These are phyloP conservation scores for Pitta sordida DNA, from an alignment of 2,113 vertebrate genomes.

Conservation along the genomic window DNA sequence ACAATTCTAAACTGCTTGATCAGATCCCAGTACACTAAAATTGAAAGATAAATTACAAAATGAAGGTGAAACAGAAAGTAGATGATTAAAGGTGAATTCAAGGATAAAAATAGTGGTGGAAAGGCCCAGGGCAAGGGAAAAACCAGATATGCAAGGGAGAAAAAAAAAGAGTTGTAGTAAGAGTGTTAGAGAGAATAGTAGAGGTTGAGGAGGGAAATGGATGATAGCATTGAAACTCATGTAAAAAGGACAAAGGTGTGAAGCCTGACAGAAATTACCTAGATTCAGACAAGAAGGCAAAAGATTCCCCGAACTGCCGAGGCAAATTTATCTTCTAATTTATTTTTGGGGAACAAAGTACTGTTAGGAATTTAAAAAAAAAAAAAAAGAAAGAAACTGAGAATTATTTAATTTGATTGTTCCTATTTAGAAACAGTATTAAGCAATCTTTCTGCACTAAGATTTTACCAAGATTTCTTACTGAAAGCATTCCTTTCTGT, in stretches of 20 bases:
- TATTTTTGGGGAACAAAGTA: neutral
- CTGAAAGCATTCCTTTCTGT: neutral
- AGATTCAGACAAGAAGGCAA: neutral
- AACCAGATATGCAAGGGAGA: neutral
- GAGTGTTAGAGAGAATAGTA: neutral
- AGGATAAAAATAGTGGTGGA: neutral
- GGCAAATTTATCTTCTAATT: neutral
- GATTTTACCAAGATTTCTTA: neutral
- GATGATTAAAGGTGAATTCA: neutral
- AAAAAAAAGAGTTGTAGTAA: neutral
- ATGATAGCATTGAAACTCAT: neutral
- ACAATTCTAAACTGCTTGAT: neutral
- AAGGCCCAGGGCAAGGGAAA: neutral
- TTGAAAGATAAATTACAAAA: neutral
- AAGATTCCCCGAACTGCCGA: neutral
- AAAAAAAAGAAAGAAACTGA: neutral
- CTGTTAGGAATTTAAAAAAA: neutral
- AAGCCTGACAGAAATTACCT: neutral
- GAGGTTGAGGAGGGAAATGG: neutral
- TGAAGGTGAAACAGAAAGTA: neutral
- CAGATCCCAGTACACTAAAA: neutral
- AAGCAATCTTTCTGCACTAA: neutral
- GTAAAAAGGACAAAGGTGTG: neutral
- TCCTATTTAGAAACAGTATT: neutral
- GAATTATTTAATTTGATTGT: neutral